Conservation (phyloP, 2,888 invertebrate genomes). For the Nudaria mundana region DNA sequence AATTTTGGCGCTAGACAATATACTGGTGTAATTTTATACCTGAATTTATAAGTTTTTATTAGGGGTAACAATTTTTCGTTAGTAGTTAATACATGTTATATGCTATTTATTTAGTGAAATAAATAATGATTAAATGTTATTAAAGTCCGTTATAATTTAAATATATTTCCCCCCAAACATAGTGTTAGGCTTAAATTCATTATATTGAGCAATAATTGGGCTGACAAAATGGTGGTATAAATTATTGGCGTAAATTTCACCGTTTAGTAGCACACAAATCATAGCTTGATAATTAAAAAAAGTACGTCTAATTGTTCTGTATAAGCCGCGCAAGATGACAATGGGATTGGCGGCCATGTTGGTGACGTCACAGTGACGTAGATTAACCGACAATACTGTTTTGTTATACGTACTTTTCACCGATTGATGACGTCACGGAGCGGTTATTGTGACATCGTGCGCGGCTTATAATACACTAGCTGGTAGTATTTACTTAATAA, state of each 20-base stretch:
- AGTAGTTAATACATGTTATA: conserved; percentile 70
- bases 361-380: too few species aligned
- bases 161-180: conserved; percentile 16
- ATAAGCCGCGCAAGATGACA: too few species aligned
- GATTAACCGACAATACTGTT: too few species aligned
- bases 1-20: conserved; percentile 60
- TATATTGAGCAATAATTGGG: conserved; percentile 34
- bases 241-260: conserved; percentile 29
- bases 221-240: conserved; percentile 29
- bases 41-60: conserved; percentile 47
- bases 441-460: too few species aligned
- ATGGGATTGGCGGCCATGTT: too few species aligned
- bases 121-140: conserved; percentile 45
- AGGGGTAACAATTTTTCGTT: conserved; percentile 47
- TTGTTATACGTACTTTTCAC: too few species aligned
- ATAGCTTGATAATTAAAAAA: conserved; percentile 56
- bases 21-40: conserved; percentile 57
- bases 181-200: conserved; percentile 32
- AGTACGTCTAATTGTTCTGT: conserved; percentile 45
- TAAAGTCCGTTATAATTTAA: conserved; percentile 35
- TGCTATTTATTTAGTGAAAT: conserved; percentile 70
- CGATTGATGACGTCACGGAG: too few species aligned
- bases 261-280: conserved; percentile 53
- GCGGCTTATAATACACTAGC: conserved; percentile 51
- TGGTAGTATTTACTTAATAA: conserved; percentile 63